Base-by-base conservation (phyloP, 2,797 vertebrate genomes). In the Benthosema pterotum region DNA sequence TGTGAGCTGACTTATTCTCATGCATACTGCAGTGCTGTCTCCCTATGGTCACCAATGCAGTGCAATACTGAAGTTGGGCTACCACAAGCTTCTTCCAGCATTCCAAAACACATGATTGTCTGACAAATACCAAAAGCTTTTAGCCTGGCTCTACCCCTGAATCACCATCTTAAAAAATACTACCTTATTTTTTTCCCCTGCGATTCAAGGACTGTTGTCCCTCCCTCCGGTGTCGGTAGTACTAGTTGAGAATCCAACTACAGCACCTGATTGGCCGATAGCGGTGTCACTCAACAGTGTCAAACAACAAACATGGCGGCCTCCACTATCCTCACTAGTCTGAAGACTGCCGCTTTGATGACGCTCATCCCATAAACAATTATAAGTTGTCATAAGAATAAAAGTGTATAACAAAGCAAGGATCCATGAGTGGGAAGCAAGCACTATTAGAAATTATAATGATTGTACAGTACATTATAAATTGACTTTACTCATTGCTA, bases 1-100 rank as follows among this genome's bases (percentile, higher is more conserved):
- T 42, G 81, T 79, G 73, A 73, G 75, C 68, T 62, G 78, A 61
- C 85, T 91, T 89, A 88, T 90, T 91, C 84, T 83, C 78, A 88
- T 88, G 84, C 87, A 80, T 72, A 76, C 77, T 75, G 16, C 77
- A 74, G 74, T 80, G 83, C 71, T 67, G 62, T 75, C 76, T 78
- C 76, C 74, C 72, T 85, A 73, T 84, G 83, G 78, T 83, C 83
- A n/a, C 42, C 15, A 81, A 79, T 84, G 80, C 82, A 80, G 80
- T 77, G 80, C 70, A n/a, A 83, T 80, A 69, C 75, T 88, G 83
- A 83, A 83, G 77, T 25, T 85, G 80, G 80, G 70, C 76, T 71
- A 60, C 79, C 67, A 65, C 71, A 51, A 79, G 65, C 48, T 63
- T 68, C 63, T 65, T 17, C 82, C 72, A 62, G 51, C 65, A 71